A percentile compares a stretch with the other conserved stretches of the same genome.
Evolutionary conservation across 2,797 vertebrate genomes (phyloP).

Genomic region (Nannoperca australis): DNA sequence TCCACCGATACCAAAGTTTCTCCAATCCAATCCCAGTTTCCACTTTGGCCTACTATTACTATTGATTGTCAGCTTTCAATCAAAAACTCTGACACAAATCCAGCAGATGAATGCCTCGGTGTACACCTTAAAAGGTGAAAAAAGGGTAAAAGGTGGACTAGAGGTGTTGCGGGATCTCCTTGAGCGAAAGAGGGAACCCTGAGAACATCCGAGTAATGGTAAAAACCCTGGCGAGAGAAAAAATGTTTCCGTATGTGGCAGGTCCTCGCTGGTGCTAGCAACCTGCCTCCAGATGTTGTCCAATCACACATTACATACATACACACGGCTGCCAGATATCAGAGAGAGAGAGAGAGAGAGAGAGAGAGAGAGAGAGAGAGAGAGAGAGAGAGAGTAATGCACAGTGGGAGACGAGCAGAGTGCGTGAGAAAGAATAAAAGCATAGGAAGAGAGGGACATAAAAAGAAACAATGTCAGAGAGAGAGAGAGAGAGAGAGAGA

Average conservation of each 20-base stretch:
- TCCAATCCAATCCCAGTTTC: conserved; percentile 44
- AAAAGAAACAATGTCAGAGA: conserved; percentile 49
- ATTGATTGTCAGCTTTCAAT: conserved; percentile 36
- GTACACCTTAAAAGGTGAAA: conserved; percentile 19
- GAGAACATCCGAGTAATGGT: conserved; percentile 56
- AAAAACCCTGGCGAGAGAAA: conserved; percentile 59
- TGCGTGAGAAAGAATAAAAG: conserved; percentile 58
- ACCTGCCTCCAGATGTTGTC: conserved; percentile 74
- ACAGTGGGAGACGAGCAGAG: conserved; percentile 41
- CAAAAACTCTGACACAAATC: conserved; percentile 36
- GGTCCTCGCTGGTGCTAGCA: conserved; percentile 60
- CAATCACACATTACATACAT: conserved; percentile 58
- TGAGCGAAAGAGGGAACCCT: conserved; percentile 53
- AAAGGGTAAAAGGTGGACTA: conserved; percentile 13
- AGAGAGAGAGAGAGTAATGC: conserved; percentile 16
- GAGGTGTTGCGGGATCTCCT: conserved; percentile 39
- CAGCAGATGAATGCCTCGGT: conserved; percentile 24
- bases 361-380: conserved; percentile 8
- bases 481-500: conserved; percentile 58
- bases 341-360: conserved; percentile 32
- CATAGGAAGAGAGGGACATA: conserved; percentile 46
- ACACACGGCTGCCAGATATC: conserved; percentile 60
- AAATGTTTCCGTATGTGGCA: conserved; percentile 59
- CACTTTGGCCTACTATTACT: conserved; percentile 29
- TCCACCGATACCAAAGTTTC: conserved; percentile 43